Evolutionary conservation across 2,797 vertebrate genomes (phyloP), one percentile per base, ranked within the genome.

Genomic region (Hemitrygon akajei): DNA sequence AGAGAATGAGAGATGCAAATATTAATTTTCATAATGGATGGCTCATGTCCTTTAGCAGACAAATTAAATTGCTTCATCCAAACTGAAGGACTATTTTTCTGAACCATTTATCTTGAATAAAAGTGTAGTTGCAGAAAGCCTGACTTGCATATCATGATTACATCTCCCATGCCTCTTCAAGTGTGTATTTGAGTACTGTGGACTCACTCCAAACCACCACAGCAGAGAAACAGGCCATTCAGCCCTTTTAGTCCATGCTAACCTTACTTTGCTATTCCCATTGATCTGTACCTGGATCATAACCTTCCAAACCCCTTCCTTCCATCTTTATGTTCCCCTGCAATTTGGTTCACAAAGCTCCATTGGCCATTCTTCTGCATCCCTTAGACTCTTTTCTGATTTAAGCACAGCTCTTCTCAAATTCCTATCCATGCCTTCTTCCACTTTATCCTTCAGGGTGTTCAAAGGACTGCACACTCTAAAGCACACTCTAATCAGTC

Each of bases 51-150:
- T 69, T 93, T 94, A 16, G 56, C 14, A 75, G 69, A 71, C 12
- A 25, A 60, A 94, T 94, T 94, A 76, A 91, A 91, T 89, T 87
- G 84, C 66, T 87, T 94, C 47, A 60, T 56, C 37, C 71, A 40
- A 75, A 76, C 76, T 92, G 25, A 76, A 58, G 27, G 25, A 58
- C 27, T 18, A 56, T 69, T 93, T 75, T 37, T 93, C 25, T 76
- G 25, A 93, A 11, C 71, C 40, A 91, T 40, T 11, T 58, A 58
- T 58, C 47, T 93, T 93, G 16, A 75, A 56, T 93, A 93, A 75
- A 76, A 56, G 76, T 30, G 12, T 25, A 93, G 73, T 76, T 37
- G 47, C 40, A 18, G 22, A n/a, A n/a, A 58, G 91, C 58, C 91
- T 76, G 89, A 93, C 91, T 71, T 93, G 93, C 71, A 56, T 25